Percentiles rank a stretch among this genome's conserved stretches.
phyloP scores from a whole-genome alignment of 2,113 vertebrate genomes.

The Neotoma lepida region DNA sequence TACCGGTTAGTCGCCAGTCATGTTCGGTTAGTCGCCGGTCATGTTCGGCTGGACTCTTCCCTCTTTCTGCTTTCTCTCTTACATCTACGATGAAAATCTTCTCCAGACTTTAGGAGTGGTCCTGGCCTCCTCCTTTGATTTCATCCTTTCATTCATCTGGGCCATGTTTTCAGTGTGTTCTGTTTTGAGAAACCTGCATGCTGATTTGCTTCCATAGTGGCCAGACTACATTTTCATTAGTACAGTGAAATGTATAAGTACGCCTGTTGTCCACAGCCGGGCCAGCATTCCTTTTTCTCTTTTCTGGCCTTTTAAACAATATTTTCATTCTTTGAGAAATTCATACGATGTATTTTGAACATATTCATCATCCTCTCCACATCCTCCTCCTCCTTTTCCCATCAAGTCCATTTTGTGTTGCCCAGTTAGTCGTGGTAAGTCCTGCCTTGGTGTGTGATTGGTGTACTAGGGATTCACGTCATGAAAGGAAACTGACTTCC shows the following conservation, averaged over 20 bases:
- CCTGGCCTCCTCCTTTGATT: not conserved
- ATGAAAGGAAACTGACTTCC: not conserved
- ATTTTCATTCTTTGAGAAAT: not conserved
- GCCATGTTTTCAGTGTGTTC: not conserved
- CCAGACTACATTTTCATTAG: not conserved
- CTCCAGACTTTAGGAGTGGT: not conserved
- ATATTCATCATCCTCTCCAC: too few species aligned
- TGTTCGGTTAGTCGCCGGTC: too few species aligned
- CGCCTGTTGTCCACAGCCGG: not conserved
- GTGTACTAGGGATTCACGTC: not conserved
- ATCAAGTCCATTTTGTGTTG: not conserved
- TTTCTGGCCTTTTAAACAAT: not conserved
- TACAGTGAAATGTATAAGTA: too few species aligned
- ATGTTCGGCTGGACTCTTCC: not conserved
- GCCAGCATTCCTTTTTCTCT: not conserved
- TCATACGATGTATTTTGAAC: not conserved
- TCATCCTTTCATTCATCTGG: not conserved
- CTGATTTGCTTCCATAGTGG: not conserved
- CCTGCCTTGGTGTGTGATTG: not conserved
- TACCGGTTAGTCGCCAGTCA: not conserved
- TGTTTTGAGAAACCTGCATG: not conserved
- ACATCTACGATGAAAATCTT: not conserved
- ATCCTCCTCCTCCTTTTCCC: not conserved
- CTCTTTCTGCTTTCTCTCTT: not conserved
- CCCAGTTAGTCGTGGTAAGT: not conserved